Evolutionary conservation across 2,888 invertebrate genomes (phyloP).

Genomic region (Elysia crispata): DNA sequence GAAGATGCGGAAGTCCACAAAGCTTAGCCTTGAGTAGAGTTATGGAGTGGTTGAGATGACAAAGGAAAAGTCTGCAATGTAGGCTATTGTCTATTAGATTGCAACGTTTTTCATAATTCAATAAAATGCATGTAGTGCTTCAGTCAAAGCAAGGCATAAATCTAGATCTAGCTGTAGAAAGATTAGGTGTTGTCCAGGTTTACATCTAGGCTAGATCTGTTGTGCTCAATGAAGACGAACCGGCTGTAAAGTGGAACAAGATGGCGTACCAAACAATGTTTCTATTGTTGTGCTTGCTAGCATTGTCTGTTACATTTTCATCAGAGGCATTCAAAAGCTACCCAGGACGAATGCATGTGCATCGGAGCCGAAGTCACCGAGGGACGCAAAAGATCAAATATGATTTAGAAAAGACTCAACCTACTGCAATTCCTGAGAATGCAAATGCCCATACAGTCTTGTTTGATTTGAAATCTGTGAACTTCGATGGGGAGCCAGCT

Average conservation of each 20-base stretch:
- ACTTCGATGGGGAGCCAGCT: conserved; percentile 22
- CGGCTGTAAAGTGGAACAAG: conserved; percentile 16
- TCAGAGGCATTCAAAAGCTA: too few species aligned
- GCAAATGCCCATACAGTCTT: conserved; percentile 9
- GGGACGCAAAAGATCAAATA: background rate
- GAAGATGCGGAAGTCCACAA: conserved; percentile 4
- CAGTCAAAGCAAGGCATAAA: too few species aligned
- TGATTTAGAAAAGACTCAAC: conserved; percentile 15
- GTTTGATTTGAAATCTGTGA: conserved; percentile 42
- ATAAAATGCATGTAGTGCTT: too few species aligned
- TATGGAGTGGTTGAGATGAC: background rate
- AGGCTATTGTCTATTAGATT: too few species aligned
- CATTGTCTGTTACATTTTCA: background rate
- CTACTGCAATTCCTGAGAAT: conserved; percentile 27
- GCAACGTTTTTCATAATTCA: too few species aligned
- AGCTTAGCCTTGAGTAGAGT: conserved; percentile 29
- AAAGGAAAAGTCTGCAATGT: background rate
- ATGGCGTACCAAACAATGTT: conserved; percentile 27
- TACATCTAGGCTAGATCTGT: too few species aligned
- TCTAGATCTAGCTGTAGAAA: too few species aligned
- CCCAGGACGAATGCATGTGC: too few species aligned
- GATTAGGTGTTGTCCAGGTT: too few species aligned
- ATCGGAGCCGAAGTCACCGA: conserved; percentile 1
- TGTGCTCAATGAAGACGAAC: too few species aligned
- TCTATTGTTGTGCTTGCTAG: background rate